Base-by-base conservation (phyloP, 2,113 vertebrate genomes). In the Nerophis lumbriciformis region DNA sequence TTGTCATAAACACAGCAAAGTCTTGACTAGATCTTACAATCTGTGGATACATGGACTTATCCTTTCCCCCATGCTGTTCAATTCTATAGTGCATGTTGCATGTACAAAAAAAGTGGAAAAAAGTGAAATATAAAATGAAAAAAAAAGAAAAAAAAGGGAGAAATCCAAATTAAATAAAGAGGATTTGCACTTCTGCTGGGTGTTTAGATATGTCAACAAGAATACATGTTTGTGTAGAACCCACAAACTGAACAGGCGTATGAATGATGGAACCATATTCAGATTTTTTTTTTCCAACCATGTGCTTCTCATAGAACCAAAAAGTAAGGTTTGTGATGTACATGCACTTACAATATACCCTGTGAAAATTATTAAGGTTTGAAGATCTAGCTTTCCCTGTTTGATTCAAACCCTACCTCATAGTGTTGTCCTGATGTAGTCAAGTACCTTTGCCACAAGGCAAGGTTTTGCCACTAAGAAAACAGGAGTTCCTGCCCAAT, bases 1-100 rank as follows among this genome's bases (percentile, higher is more conserved):
- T 97, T 97, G 95, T 95, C 95, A 97, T 98, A 98, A 96, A 98
- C 95, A 98, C 94, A 97, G 95, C 95, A 91, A 98, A 97, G 94
- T 97, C 95, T 95, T 95, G 94, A 98, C 95, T 96, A 95, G 95
- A 93, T 96, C 95, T 95, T 98, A 98, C 94, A 96, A 97, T 98
- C 96, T 95, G 94, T 92, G 90, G 95, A 98, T 95, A 98, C 94
- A 97, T 93, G 94, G 93, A 95, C 94, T 94, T 94, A 93, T 93
- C 94, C 94, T 96, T 96, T 94, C 92, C 86, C 88, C 88, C 93
- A 97, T 97, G 95, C 95, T 95, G 95, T 94, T 98, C 94, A 96
- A 92, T 93, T 95, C 94, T 95, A 95, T 95, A 96, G 95, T 96
- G 94, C 95, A 98, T 95, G 89, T 90, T 90, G 94, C 93, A 94